Conservation (phyloP, 2,797 vertebrate genomes). For the Sebastolobus altivelis region DNA sequence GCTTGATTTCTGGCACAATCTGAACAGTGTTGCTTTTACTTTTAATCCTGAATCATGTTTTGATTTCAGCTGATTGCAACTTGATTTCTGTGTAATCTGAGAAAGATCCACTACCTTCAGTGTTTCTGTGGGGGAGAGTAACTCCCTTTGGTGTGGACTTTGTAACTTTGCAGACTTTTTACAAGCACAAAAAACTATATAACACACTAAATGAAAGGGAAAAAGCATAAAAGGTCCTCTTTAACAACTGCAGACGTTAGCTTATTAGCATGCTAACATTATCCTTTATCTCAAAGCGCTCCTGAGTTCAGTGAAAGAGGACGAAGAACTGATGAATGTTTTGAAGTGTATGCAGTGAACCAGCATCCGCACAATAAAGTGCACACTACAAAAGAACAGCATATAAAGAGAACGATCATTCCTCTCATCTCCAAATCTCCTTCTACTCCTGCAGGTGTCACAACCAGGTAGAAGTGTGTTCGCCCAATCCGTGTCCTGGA, state of each 20-base stretch:
- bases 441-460: slow-evolving; percentile 85
- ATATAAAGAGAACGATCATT: background rate
- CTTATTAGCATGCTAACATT: background rate
- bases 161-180: too few relatives aligned
- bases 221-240: too few relatives aligned
- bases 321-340: background rate
- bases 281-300: background rate
- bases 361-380: background rate
- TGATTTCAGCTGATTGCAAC: background rate
- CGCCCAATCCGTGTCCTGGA: slow-evolving; percentile 82
- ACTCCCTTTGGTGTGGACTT: too few relatives aligned
- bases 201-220: too few relatives aligned
- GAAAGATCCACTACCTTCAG: background rate
- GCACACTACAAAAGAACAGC: background rate
- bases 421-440: background rate
- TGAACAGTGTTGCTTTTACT: background rate
- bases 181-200: too few relatives aligned
- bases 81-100: background rate
- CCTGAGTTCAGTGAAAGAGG: background rate
- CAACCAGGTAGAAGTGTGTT: slow-evolving; percentile 81
- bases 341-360: background rate
- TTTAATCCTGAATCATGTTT: background rate
- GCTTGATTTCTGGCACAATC: background rate
- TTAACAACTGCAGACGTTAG: too few relatives aligned
- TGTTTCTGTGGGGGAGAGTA: too few relatives aligned